Conservation (phyloP, 2,888 invertebrate species). For the Pachydiplax longipennis region DNA sequence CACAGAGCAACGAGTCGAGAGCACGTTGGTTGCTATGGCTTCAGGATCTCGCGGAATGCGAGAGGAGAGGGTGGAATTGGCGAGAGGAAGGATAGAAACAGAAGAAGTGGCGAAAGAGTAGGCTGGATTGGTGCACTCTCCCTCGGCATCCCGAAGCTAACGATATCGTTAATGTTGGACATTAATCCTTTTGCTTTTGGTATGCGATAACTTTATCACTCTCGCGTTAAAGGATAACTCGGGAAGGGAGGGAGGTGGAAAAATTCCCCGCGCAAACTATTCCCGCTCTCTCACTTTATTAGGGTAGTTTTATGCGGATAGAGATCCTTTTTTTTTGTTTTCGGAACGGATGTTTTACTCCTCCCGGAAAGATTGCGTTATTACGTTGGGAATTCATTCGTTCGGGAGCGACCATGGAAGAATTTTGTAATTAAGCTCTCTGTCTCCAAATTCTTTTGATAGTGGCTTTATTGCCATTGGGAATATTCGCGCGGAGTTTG, state of each 20-base stretch:
- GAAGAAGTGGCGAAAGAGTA: background rate
- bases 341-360: background rate
- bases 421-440: conserved; percentile 14
- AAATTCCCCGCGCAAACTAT: conserved; percentile 1
- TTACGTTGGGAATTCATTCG: background rate
- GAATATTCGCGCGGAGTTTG: no score
- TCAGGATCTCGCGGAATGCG: conserved; percentile 18
- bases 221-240: background rate
- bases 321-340: conserved; percentile 7
- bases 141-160: conserved; percentile 23
- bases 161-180: conserved; percentile 40
- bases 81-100: background rate
- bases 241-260: background rate
- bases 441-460: no score
- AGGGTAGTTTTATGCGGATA: conserved; percentile 6
- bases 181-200: conserved; percentile 42
- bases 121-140: background rate
- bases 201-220: conserved; percentile 39
- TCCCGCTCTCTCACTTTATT: conserved; percentile 13
- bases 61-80: background rate
- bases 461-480: no score
- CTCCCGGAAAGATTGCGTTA: background rate
- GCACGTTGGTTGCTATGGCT: background rate
- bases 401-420: background rate
- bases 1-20: background rate